A percentile compares a stretch with the other conserved stretches of the same genome.
phyloP scores from a whole-genome alignment of 2,888 invertebrate species.

The Metalampra italica region DNA sequence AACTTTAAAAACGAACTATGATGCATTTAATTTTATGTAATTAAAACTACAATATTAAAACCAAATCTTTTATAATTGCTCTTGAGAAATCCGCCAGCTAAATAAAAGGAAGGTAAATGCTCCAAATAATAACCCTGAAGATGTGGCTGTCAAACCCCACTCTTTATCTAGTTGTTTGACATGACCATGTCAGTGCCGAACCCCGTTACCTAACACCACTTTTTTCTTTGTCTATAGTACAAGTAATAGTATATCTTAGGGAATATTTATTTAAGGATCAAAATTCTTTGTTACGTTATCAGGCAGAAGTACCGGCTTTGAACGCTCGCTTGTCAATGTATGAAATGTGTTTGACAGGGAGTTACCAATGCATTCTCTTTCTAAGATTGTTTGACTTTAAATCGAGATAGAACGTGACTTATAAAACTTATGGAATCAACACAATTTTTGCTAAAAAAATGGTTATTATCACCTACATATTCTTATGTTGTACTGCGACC shows the following conservation, averaged over 20 bases:
- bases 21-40: background rate
- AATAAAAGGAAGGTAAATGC: constrained; percentile 16
- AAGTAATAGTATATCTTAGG: background rate
- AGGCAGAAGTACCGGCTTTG: constrained; percentile 14
- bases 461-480: too few relatives aligned
- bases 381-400: constrained; percentile 9
- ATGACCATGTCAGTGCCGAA: constrained; percentile 21
- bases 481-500: too few relatives aligned
- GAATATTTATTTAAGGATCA: background rate
- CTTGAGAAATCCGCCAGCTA: constrained; percentile 4
- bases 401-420: background rate
- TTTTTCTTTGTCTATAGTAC: background rate
- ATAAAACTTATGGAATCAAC: background rate
- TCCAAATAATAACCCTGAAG: constrained; percentile 24
- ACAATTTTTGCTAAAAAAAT: too few relatives aligned
- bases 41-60: constrained; percentile 5
- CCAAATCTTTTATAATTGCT: constrained; percentile 11
- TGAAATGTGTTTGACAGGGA: constrained; percentile 26
- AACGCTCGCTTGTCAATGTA: constrained; percentile 30
- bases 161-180: constrained; percentile 29
- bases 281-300: background rate
- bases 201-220: constrained; percentile 17
- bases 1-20: too few relatives aligned
- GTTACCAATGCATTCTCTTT: constrained; percentile 13
- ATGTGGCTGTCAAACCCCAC: constrained; percentile 19